Base-by-base conservation (phyloP, 2,113 vertebrate species). In the Ploceus nigricollis region DNA sequence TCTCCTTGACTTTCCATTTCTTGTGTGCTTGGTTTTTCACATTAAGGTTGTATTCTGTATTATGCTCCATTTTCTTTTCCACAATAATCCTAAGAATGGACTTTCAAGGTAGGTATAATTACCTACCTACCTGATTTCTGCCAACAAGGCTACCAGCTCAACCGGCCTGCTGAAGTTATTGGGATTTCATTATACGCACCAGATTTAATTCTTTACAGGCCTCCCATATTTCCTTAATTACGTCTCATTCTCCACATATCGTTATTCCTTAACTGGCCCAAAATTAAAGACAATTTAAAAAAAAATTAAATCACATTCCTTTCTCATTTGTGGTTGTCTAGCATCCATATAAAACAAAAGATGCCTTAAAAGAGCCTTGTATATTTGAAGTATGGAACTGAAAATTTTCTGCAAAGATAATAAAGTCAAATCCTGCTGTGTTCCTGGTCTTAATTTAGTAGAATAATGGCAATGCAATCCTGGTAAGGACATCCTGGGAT, bases 361-460 rank as follows among this genome's bases (percentile, higher is more conserved):
- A 73, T 3, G 15, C 31, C 33, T 40, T 86, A 28, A 44, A 72
- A 83, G 69, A 66, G 58, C 76, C 58, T 78, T 70, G 42, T 47
- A 22, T 54, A 63, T 71, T 94, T 58, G 60, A 87, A 75, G 27
- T 39, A 54, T 47, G 15, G 77, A 94, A 70, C 16, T 11, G 51
- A 78, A 89, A 73, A 71, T 75, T 78, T 78, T 81, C 84, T 71
- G 35, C 51, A 75, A 89, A 91, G 73, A 82, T 48, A 91, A 23
- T 73, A 33, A 83, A 89, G 64, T 81, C 72, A 93, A 94, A 78
- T 51, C 31, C 81, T 66, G 39, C 65, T 64, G 65, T 75, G 81
- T 78, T 89, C 10, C 57, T 60, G 44, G 27, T 47, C 84, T 79
- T 89, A 87, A 93, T 94, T 94, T 91, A 89, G 94, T 39, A 89